These are phyloP conservation scores for Drosophila infuscata DNA, from an alignment of 2,888 invertebrate genomes.

Conservation along the genomic window DNA sequence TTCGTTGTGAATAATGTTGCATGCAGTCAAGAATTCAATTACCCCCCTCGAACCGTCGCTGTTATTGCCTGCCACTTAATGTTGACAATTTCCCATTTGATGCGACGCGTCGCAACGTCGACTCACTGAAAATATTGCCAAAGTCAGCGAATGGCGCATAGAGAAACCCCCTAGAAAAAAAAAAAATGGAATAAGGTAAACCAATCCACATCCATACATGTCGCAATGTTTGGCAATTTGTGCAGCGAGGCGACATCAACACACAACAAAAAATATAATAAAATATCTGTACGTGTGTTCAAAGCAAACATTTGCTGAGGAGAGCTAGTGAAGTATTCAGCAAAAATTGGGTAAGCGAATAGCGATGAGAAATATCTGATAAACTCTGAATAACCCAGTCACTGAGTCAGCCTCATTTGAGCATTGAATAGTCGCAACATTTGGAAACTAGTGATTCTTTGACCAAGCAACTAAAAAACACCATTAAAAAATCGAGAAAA, in stretches of 20 bases:
- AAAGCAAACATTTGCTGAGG: conserved; percentile 38
- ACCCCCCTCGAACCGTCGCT: conserved; percentile 45
- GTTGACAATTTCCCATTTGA: conserved; percentile 80
- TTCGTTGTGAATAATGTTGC: conserved; percentile 75
- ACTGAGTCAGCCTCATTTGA: not conserved
- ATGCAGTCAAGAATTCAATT: conserved; percentile 76
- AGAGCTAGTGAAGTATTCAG: not conserved
- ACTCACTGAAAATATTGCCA: conserved; percentile 66
- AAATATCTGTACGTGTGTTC: conserved; percentile 57
- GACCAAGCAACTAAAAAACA: not conserved
- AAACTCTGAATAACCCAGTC: conserved; percentile 38
- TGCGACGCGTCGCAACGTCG: conserved; percentile 40
- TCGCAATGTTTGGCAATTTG: conserved; percentile 76
- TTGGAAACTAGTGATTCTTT: not conserved
- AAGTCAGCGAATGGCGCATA: conserved; percentile 48
- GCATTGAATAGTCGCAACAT: not conserved
- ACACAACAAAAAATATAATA: conserved; percentile 47
- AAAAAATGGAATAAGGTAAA: conserved; percentile 52
- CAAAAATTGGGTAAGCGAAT: conserved; percentile 3
- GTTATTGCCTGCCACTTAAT: conserved; percentile 74
- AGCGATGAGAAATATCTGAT: conserved; percentile 29
- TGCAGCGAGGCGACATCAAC: conserved; percentile 61
- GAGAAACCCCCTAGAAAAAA: conserved; percentile 2
- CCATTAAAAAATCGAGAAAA: not conserved
- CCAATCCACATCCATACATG: conserved; percentile 63